Conservation (phyloP, 2,113 vertebrate species). For the Ophiodon elongatus region DNA sequence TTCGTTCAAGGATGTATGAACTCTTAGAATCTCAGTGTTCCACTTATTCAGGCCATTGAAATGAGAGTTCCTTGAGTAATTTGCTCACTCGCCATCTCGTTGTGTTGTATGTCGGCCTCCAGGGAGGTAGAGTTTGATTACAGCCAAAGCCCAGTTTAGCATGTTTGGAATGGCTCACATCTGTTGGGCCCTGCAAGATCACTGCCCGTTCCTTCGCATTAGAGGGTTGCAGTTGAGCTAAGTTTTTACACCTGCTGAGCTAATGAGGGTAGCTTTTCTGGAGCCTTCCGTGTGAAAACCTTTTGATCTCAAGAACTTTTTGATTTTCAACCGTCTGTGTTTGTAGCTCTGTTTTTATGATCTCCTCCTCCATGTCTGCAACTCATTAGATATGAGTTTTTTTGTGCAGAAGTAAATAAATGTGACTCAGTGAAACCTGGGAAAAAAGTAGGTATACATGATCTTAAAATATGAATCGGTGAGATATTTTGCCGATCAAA, state of each 20-base stretch:
- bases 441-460: not conserved
- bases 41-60: conserved; percentile 43
- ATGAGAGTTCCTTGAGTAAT: conserved; percentile 47
- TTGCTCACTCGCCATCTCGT: conserved; percentile 43
- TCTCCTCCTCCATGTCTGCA: not conserved
- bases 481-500: not conserved
- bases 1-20: conserved; percentile 60
- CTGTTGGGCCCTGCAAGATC: conserved; percentile 57
- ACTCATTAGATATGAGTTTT: conserved; percentile 4
- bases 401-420: conserved; percentile 1
- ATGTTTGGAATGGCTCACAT: conserved; percentile 65
- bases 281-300: not conserved
- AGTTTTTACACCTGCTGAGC: conserved; percentile 29
- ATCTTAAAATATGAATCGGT: not conserved
- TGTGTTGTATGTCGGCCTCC: conserved; percentile 47
- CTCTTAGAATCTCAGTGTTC: conserved; percentile 33
- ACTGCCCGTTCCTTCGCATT: conserved; percentile 16
- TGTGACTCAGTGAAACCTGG: not conserved
- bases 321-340: conserved; percentile 8
- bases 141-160: conserved; percentile 64
- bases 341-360: conserved; percentile 1
- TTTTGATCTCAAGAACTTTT: conserved; percentile 28
- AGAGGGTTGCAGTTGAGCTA: conserved; percentile 24
- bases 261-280: conserved; percentile 49
- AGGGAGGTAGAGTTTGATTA: conserved; percentile 64